A percentile compares a stretch with the other conserved stretches of the same genome.
These are phyloP conservation scores for Nephila pilipes DNA, from an alignment of 1,140 invertebrate species.

Conservation along the genomic window DNA sequence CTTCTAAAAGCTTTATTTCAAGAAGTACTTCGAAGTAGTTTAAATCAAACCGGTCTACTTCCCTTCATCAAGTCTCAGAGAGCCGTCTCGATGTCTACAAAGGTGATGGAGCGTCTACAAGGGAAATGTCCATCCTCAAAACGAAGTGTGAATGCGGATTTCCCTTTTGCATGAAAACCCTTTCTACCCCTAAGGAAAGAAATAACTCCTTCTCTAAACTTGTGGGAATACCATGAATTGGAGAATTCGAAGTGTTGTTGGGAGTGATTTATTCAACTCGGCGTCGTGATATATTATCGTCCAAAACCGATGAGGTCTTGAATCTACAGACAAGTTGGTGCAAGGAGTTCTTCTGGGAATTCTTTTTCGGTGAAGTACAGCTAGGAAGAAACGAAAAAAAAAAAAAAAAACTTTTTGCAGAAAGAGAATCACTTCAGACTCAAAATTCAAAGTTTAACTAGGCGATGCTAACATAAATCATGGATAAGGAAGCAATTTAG, in stretches of 20 bases:
- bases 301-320: neutral
- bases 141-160: neutral
- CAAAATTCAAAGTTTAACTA: constrained; percentile 42
- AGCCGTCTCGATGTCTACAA: no score
- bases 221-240: constrained; percentile 54
- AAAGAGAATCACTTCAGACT: constrained; percentile 1
- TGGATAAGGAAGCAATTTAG: constrained; percentile 21
- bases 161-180: constrained; percentile 3
- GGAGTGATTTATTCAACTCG: constrained; percentile 39
- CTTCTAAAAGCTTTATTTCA: no score
- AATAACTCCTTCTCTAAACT: constrained; percentile 41
- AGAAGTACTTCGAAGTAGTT: no score
- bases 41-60: no score
- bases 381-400: neutral
- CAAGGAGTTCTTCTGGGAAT: neutral
- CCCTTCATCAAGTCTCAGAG: no score
- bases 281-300: constrained; percentile 53
- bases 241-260: constrained; percentile 17
- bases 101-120: neutral
- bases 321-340: neutral
- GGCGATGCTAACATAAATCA: constrained; percentile 44
- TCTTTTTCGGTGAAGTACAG: neutral
- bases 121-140: neutral
- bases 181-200: constrained; percentile 6
- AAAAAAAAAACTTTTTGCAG: neutral